A percentile compares a stretch with the other conserved stretches of the same genome.
phyloP scores from a whole-genome alignment of 92 coral and sea anemone species.

The Zoanthus gigantus region DNA sequence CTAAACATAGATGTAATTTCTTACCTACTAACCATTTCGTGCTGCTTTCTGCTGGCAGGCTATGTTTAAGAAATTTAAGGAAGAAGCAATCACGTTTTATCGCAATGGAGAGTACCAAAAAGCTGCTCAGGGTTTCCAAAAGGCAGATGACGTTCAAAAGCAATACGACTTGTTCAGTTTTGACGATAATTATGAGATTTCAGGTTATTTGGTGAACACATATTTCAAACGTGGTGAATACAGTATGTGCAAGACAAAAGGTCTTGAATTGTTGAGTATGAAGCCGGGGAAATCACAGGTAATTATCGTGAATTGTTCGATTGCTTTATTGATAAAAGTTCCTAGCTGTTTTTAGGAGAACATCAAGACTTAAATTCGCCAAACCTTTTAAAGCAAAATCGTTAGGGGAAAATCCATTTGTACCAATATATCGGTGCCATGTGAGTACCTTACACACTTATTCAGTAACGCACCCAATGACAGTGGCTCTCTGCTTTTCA shows the following conservation, averaged over 20 bases:
- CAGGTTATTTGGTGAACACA: background rate
- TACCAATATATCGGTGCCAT: too few relatives aligned
- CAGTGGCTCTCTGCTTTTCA: too few relatives aligned
- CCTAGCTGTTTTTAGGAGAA: too few relatives aligned
- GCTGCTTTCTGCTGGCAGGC: background rate
- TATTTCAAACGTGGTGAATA: background rate
- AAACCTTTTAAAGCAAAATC: too few relatives aligned
- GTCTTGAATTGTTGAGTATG: background rate
- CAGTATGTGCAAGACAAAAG: background rate
- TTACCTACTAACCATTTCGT: background rate
- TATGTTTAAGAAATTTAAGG: background rate
- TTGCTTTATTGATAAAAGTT: too few relatives aligned
- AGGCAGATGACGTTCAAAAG: background rate
- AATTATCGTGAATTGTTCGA: background rate
- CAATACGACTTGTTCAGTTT: background rate
- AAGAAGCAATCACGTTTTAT: background rate
- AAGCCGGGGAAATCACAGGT: conserved; percentile 16
- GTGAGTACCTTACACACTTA: too few relatives aligned
- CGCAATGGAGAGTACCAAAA: background rate
- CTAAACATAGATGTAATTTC: too few relatives aligned
- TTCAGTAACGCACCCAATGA: too few relatives aligned
- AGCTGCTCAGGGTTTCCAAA: background rate
- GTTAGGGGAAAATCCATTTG: too few relatives aligned
- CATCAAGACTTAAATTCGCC: too few relatives aligned
- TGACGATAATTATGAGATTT: conserved; percentile 1